Base-by-base conservation (phyloP, 2,888 invertebrate species). In the Platycheirus rosarum region DNA sequence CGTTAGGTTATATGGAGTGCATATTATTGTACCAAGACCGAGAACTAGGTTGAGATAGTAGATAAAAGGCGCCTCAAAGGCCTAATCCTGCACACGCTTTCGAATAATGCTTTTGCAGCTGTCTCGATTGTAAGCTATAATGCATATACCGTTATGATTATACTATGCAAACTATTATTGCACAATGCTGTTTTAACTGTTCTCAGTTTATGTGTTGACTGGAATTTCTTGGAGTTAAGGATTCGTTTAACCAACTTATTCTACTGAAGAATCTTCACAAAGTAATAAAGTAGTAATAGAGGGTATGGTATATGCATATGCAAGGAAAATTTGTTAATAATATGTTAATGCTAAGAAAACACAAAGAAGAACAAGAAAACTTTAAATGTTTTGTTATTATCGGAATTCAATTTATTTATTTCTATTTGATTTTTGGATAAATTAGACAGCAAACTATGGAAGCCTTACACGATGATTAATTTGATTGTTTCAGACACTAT, bases 151-250 rank as follows among this genome's bases (percentile, higher is more conserved):
- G 18, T 51, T 26, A 60, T 44, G 14, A 53, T 71, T 37, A 42
- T 57, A 29, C 26, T 77, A 77, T 66, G 71, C 60, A 60, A 78
- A 71, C 66, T 78, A 57, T 63, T 62, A 69, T 35, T 23, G 69
- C 32, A 48, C 16, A 62, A 69, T 53, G 37, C 29, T 76, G 62
- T 62, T 70, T 57, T 48, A 65, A 42, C 35, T 37, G 13, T 23
- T 32, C 9, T 20, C 16, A 63, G 40, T 37, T 9, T 42, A 35
- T 57, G 60, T 37, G 32, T 32, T 49, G 32, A 9, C 40, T 55
- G 37, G 42, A 42, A 42, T 60, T 16, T 16, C 26, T 14, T 42
- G 23, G 14, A 37, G 3, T 32, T 23, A 23, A 6, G 3, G 23
- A 23, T 23, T 2, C 7, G 8, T 32, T 32, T 32, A 8, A 4